Evolutionary conservation across 2,797 vertebrate genomes (phyloP), one percentile per base, ranked within the genome.

Genomic region (Acomys russatus): DNA sequence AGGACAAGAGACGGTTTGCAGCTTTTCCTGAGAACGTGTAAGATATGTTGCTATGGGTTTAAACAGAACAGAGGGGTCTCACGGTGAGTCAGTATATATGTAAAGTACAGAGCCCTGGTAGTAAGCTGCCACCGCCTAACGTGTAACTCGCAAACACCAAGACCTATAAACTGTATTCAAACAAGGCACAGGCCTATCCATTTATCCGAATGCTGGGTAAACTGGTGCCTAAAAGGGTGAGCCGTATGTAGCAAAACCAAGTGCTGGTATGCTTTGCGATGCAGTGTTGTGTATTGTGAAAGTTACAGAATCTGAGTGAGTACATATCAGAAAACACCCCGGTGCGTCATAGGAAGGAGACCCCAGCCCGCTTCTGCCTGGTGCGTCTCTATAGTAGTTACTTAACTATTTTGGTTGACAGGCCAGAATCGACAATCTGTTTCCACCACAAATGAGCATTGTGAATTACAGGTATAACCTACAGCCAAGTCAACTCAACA

Each of bases 21-120:
- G 33, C 84, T 92, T 86, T 96, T 97, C 96, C 97, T 97, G 96
- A 97, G 97, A 96, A 95, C 89, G 82, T 25, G 78, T 51, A 95
- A 90, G 59, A 74, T 88, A 73, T 9, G 83, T 90, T 94, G 76
- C 88, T 85, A 77, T 87, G 33, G 71, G 87, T 96, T 82, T 85
- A 84, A 94, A 91, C 49, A 76, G 56, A 88, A 77, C 7, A 85
- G 87, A 56, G 92, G 93, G 96, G 33, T 96, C 38, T 70, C 61
- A 59, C 14, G 63, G 83, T 83, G 92, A 89, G 35, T 71, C 90
- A 85, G 78, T 85, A 68, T 89, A 17, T 59, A 25, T 89, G 22
- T 59, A 25, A 90, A 80, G 84, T 86, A 3, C 11, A 87, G 93
- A 91, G 90, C 74, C 30, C 44, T 68, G 70, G 68, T 92, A 82